phyloP scores from a whole-genome alignment of 2,888 invertebrate genomes.

The Macaria liturata region DNA sequence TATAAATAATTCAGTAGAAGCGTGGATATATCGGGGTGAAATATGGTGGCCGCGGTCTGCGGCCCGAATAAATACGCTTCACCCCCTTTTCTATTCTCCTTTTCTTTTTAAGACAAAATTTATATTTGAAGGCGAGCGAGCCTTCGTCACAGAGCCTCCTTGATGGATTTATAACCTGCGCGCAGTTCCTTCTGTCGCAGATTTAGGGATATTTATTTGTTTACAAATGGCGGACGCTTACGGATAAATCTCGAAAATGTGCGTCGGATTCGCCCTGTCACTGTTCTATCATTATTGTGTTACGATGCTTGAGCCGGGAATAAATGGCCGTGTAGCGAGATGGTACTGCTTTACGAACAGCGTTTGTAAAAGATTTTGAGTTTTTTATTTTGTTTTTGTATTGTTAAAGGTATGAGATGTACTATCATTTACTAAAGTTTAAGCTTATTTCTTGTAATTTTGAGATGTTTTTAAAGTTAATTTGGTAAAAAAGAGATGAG shows the following conservation, averaged over 20 bases:
- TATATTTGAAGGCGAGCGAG: conserved; percentile 30
- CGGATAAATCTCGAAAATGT: conserved; percentile 32
- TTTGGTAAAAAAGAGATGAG: too few species aligned
- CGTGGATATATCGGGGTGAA: conserved; percentile 61
- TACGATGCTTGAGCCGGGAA: conserved; percentile 1
- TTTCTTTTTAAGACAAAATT: conserved; percentile 36
- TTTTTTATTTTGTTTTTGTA: too few species aligned
- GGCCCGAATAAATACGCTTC: conserved; percentile 60
- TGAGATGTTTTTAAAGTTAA: too few species aligned
- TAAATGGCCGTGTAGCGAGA: neutral
- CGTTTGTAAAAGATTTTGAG: too few species aligned
- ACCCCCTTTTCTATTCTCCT: conserved; percentile 40
- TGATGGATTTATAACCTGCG: conserved; percentile 55
- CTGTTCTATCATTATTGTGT: conserved; percentile 31
- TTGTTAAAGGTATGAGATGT: too few species aligned
- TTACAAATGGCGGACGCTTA: conserved; percentile 33
- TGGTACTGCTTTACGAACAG: too few species aligned
- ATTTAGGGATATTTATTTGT: conserved; percentile 43
- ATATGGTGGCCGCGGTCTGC: conserved; percentile 59
- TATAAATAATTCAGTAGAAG: conserved; percentile 75
- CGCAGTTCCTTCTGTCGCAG: conserved; percentile 33
- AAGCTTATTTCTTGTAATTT: too few species aligned
- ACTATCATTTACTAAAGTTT: too few species aligned
- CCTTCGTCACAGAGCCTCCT: conserved; percentile 41
- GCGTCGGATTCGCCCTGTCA: conserved; percentile 29